Evolutionary conservation across 2,797 vertebrate species (phyloP).

Genomic region (Pseudochromis fuscus): DNA sequence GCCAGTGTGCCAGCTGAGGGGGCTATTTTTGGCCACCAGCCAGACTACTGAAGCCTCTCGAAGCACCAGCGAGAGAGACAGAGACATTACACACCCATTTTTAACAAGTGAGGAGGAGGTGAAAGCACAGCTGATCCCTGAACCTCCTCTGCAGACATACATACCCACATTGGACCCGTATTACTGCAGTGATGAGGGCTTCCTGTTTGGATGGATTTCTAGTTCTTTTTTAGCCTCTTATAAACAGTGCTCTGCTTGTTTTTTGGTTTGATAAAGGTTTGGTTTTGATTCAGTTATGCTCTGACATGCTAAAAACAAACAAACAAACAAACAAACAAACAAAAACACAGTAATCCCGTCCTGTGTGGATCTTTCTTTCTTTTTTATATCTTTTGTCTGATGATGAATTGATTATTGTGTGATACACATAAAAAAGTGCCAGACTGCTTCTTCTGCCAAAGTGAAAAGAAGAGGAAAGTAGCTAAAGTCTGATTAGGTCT

Average conservation of each 20-base stretch:
- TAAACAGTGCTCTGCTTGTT: not conserved
- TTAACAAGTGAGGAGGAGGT: constrained; percentile 63
- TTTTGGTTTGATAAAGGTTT: not conserved
- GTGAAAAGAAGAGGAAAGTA: not conserved
- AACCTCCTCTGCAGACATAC: constrained; percentile 33
- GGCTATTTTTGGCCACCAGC: constrained; percentile 76
- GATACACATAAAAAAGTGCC: not conserved
- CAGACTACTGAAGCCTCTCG: constrained; percentile 66
- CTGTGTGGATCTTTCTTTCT: too few species aligned
- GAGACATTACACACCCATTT: constrained; percentile 46
- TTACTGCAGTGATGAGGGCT: not conserved
- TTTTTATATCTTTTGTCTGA: not conserved
- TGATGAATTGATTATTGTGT: not conserved
- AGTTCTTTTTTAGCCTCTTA: not conserved
- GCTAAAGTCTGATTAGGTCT: not conserved
- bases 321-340: too few species aligned
- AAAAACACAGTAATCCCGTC: too few species aligned
- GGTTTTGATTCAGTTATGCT: not conserved
- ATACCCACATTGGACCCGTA: constrained; percentile 21
- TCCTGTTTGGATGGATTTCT: not conserved
- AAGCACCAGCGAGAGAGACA: constrained; percentile 43
- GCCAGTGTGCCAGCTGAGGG: constrained; percentile 79
- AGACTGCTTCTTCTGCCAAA: not conserved
- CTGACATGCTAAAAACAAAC: not conserved
- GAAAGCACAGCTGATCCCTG: constrained; percentile 73